Evolutionary conservation across 2,113 vertebrate species (phyloP), one percentile per base, ranked within the genome.

Genomic region (Petrocephalus zakoni): DNA sequence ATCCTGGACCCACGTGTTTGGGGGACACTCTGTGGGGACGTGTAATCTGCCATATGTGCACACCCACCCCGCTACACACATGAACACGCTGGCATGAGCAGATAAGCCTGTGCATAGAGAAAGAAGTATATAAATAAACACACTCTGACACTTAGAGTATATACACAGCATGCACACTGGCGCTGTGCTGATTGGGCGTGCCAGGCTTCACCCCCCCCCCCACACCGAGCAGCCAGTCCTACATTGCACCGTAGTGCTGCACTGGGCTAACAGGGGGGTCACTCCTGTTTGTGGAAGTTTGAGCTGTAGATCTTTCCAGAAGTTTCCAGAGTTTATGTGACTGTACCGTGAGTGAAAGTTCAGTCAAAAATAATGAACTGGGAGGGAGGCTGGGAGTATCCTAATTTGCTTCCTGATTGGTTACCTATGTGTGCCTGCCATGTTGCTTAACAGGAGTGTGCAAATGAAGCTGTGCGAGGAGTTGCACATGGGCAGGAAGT

Each of bases 401-500:
- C 4, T 1, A 17, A n/a, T 75, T 37, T 37, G 29, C 68, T 17
- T 37, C 29, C 68, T 13, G 13, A 37, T 75, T 75, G 68, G 29
- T 75, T n/a, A 5, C 29, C 29, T 75, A 15, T 34, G 29, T 25
- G 29, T 72, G 68, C 25, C 11, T 29, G 29, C 29, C 29, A 2
- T 29, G 29, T 25, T 17, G 29, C 29, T 72, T 72, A 37, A 82
- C 42, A 42, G 37, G 21, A 34, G 29, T 49, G 25, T 55, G 84
- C 84, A 85, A 51, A 53, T 47, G 47, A 53, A 11, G 11, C 22
- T 19, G 51, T 6, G 49, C 7, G 5, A n/a, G 51, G n/a, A 85
- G n/a, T 9, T 13, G 25, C 13, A 13, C 89, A 92, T 92, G 92
- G 92, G 88, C 92, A 92, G 92, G 91, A 90, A 91, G 90, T 92